phyloP scores from a whole-genome alignment of 1,140 invertebrate genomes.

The Scylla paramamosain region DNA sequence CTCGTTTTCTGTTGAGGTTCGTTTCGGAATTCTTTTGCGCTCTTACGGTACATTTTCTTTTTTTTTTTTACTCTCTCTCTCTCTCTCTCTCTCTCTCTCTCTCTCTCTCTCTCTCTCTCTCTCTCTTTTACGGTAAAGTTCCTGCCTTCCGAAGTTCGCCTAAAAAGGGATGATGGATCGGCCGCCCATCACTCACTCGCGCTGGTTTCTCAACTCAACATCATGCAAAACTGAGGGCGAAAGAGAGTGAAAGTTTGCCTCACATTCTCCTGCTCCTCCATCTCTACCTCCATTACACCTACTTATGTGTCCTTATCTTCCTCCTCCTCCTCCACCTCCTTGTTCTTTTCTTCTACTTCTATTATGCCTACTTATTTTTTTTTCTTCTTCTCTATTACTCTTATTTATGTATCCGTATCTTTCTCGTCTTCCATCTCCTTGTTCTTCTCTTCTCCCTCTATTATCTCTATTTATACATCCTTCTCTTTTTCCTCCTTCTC shows the following conservation, averaged over 20 bases:
- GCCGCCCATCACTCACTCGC: not conserved
- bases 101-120: not conserved
- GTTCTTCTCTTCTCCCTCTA: too few relatives aligned
- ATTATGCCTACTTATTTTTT: too few relatives aligned
- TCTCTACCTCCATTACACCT: not conserved
- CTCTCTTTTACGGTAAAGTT: not conserved
- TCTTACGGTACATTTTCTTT: not conserved
- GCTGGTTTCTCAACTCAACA: not conserved
- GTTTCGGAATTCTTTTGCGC: too few relatives aligned
- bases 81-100: not conserved
- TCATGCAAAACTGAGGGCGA: not conserved
- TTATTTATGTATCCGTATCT: too few relatives aligned
- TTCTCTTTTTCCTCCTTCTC: not conserved
- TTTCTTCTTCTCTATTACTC: too few relatives aligned
- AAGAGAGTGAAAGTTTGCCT: not conserved
- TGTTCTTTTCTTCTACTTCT: too few relatives aligned
- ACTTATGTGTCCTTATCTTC: not conserved
- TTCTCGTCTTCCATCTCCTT: too few relatives aligned
- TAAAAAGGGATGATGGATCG: not conserved
- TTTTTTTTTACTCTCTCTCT: not conserved
- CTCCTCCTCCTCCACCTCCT: too few relatives aligned
- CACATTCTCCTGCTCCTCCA: not conserved
- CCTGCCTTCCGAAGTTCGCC: not conserved
- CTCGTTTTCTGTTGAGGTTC: too few relatives aligned
- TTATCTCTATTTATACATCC: too few relatives aligned